Percentiles rank a stretch among this genome's conserved stretches.
These are phyloP conservation scores for Peromyscus attwateri DNA, from an alignment of 2,797 vertebrate species.

Conservation along the genomic window DNA sequence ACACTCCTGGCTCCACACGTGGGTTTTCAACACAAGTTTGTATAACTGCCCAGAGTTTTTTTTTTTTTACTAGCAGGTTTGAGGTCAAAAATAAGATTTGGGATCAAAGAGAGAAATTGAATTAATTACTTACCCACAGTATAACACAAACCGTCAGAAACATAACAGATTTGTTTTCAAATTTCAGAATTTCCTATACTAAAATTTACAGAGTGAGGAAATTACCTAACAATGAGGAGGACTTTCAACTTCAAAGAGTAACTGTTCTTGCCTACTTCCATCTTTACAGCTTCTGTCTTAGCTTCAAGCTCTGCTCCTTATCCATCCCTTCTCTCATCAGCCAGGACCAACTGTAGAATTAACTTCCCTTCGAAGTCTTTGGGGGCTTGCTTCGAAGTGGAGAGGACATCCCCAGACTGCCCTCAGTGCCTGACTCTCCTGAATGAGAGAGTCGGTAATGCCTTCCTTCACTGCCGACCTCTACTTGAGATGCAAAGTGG, in stretches of 20 bases:
- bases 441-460: background rate
- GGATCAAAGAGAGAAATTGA: slow-evolving; percentile 36
- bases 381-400: background rate
- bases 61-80: background rate
- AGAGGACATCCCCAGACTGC: background rate
- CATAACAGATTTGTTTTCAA: slow-evolving; percentile 31
- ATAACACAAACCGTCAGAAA: slow-evolving; percentile 18
- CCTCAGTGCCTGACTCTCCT: background rate
- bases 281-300: background rate
- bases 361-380: background rate
- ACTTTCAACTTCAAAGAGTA: background rate
- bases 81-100: slow-evolving; percentile 25
- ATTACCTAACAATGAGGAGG: background rate
- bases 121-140: background rate
- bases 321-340: background rate
- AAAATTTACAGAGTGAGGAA: background rate
- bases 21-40: slow-evolving; percentile 29
- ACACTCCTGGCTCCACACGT: background rate
- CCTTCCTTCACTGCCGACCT: background rate
- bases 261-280: background rate
- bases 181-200: slow-evolving; percentile 17
- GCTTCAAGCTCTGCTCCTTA: background rate
- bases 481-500: slow-evolving; percentile 20
- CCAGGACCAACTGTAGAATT: background rate
- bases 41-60: background rate